phyloP scores from a whole-genome alignment of 1,140 invertebrate genomes.

The Linepithema humile region DNA sequence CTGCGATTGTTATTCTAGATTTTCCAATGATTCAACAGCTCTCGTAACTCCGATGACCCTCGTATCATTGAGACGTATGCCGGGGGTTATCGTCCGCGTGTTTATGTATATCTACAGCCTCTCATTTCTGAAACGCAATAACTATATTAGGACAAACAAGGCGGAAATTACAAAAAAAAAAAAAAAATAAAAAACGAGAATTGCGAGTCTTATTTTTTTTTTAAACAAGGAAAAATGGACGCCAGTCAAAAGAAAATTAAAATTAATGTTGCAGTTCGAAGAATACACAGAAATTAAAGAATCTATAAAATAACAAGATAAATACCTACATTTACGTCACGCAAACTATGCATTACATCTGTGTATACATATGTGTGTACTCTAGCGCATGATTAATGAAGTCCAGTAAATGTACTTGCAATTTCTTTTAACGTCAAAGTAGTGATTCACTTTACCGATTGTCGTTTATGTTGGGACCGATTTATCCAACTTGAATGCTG shows the following conservation, averaged over 20 bases:
- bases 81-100: conserved; percentile 22
- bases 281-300: no score
- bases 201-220: no score
- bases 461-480: background rate
- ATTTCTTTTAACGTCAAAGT: background rate
- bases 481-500: background rate
- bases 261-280: no score
- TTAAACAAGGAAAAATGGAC: no score
- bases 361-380: no score
- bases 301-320: no score
- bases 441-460: background rate
- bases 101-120: background rate
- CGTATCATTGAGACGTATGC: background rate
- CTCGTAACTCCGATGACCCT: conserved; percentile 39
- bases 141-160: background rate
- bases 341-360: no score
- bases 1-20: background rate
- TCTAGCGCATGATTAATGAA: background rate
- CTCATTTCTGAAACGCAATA: background rate
- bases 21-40: conserved; percentile 24
- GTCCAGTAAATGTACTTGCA: background rate
- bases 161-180: background rate
- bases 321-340: no score
- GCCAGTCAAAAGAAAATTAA: no score
- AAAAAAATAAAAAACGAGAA: no score